Conservation (phyloP, 2,113 vertebrate genomes). For the Gavia stellata region DNA sequence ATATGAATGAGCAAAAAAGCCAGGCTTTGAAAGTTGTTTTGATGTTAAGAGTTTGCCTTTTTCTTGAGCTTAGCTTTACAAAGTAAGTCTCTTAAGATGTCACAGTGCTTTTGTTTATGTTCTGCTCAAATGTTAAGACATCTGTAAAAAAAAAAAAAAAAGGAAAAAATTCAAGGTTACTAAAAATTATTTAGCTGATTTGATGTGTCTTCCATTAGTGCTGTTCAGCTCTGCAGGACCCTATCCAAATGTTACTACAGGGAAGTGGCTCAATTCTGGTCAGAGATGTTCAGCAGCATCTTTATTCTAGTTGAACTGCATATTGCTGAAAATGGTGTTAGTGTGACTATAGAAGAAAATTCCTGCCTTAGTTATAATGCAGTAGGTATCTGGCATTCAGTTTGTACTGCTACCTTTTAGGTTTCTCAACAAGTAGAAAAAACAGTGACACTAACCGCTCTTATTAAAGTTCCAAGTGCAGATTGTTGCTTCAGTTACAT, state of each 20-base stretch:
- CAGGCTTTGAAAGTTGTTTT: not conserved
- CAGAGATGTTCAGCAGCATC: not conserved
- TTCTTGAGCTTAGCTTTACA: not conserved
- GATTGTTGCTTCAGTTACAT: not conserved
- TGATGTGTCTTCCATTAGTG: not conserved
- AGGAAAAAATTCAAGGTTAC: not conserved
- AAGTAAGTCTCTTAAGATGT: not conserved
- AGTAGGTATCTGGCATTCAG: not conserved
- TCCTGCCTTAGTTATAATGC: not conserved
- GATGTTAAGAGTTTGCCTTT: not conserved
- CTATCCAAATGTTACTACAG: not conserved
- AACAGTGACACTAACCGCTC: not conserved
- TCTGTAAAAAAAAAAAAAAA: not conserved
- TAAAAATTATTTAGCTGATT: not conserved
- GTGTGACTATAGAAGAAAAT: not conserved
- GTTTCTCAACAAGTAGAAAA: not conserved
- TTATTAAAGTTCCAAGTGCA: not conserved
- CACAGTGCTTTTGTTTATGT: not conserved
- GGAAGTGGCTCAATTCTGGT: not conserved
- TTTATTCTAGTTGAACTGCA: not conserved
- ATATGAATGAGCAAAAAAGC: not conserved
- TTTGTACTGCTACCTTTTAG: not conserved
- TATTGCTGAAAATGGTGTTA: not conserved
- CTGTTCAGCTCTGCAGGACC: not conserved
- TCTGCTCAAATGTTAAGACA: not conserved